These are phyloP conservation scores for Anseranas semipalmata DNA, from an alignment of 2,113 vertebrate genomes.

Conservation along the genomic window DNA sequence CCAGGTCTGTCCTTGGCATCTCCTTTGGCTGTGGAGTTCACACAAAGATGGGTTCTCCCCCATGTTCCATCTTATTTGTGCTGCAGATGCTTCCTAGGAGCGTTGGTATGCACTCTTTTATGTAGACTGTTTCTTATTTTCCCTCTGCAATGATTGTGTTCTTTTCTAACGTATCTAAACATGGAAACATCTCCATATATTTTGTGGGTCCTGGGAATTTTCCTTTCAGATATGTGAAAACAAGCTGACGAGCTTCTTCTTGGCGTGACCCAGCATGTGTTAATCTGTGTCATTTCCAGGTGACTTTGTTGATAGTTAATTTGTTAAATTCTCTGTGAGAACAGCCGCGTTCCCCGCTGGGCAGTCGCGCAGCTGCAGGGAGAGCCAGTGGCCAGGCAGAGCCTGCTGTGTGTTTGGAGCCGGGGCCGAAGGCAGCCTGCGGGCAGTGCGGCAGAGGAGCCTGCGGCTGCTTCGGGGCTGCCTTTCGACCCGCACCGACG, in stretches of 20 bases:
- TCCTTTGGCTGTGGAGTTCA: background rate
- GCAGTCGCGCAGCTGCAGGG: slow-evolving; percentile 57
- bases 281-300: slow-evolving; percentile 54
- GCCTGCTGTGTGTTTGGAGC: slow-evolving; percentile 49
- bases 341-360: slow-evolving; percentile 64
- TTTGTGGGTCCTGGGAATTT: slow-evolving; percentile 67
- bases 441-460: background rate
- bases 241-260: slow-evolving; percentile 60
- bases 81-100: background rate
- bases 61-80: background rate
- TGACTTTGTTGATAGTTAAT: slow-evolving; percentile 77
- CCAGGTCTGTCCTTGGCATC: background rate
- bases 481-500: background rate
- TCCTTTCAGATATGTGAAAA: slow-evolving; percentile 72
- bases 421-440: background rate
- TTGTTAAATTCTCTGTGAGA: slow-evolving; percentile 75
- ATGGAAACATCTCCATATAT: slow-evolving; percentile 31
- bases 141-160: background rate
- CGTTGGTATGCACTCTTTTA: background rate
- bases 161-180: slow-evolving; percentile 67
- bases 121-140: slow-evolving; percentile 8
- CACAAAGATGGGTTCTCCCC: background rate
- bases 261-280: slow-evolving; percentile 72
- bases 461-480: background rate
- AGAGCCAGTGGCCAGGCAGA: slow-evolving; percentile 54